Base-by-base conservation (phyloP, 2,113 vertebrate genomes). In the Pachycephala philippinensis region DNA sequence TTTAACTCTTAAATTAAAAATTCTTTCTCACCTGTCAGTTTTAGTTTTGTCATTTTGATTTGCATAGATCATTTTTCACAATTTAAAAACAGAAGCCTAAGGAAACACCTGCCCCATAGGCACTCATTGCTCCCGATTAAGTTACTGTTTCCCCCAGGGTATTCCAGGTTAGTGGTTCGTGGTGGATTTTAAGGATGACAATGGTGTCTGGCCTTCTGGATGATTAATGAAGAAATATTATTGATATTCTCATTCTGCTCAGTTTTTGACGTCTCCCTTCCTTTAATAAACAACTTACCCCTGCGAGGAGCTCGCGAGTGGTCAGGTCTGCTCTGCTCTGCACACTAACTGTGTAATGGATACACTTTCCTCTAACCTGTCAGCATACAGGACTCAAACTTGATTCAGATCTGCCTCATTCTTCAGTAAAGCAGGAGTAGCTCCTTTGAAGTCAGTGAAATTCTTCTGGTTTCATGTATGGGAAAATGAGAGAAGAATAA, bases 391-490 rank as follows among this genome's bases (percentile, higher is more conserved):
- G 59, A 28, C 88, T 96, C 93, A 80, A 47, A 68, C 40, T 18
- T 86, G 49, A 78, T 68, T 93, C 92, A 94, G 68, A 40, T 30
- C 71, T 83, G 75, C 68, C 47, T 91, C 70, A 31, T 59, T 79
- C 87, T 80, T 60, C 60, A 53, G 76, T 37, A 92, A 90, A 92
- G 45, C 79, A 68, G 79, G 71, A 92, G 44, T 30, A 93, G 37
- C 20, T 81, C 44, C 68, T 94, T 94, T 96, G 96, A 96, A 94
- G 85, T 95, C 79, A 71, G 21, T 39, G 44, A 78, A 97, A 96
- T 87, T 92, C 79, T 84, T 94, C 92, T 90, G 88, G 60, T 77
- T 92, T 92, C 85, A 33, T 56, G 69, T 75, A 74, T 78, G 84
- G 50, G 63, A 95, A 97, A 95, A 93, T 66, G 59, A 74, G 68